Conservation (phyloP, 1,140 invertebrate genomes). For the Ctenoplectra terminalis region DNA sequence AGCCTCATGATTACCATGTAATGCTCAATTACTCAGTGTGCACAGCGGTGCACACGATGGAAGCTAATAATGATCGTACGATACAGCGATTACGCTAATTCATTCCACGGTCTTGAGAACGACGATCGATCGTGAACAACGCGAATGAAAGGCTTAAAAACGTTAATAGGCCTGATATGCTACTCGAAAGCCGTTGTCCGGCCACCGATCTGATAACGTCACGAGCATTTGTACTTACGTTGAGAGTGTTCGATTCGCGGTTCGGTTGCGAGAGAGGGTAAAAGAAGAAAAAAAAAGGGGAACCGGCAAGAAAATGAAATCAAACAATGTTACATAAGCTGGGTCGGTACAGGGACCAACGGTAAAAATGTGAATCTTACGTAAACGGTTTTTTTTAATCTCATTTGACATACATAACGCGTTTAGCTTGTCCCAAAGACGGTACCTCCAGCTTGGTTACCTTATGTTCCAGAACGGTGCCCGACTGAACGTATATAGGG, state of each 20-base stretch:
- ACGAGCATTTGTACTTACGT: no score
- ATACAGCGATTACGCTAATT: slow-evolving; percentile 9
- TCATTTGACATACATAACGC: slow-evolving; percentile 8
- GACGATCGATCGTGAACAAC: not conserved
- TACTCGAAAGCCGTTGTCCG: not conserved
- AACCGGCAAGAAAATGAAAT: not conserved
- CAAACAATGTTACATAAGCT: slow-evolving; percentile 14
- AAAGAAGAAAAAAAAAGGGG: not conserved
- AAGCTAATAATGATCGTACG: not conserved
- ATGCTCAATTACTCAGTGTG: slow-evolving; percentile 17
- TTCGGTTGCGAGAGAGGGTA: not conserved
- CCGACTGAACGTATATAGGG: slow-evolving; percentile 60
- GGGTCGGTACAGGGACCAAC: not conserved
- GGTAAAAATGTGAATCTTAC: slow-evolving; percentile 35
- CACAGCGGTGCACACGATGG: not conserved
- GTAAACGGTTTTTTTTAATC: slow-evolving; percentile 36
- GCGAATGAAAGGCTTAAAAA: not conserved
- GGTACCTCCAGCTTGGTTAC: not conserved
- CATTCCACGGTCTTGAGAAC: not conserved
- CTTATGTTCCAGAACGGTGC: slow-evolving; percentile 36
- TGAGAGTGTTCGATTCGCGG: not conserved
- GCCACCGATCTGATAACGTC: not conserved
- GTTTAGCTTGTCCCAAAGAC: slow-evolving; percentile 31
- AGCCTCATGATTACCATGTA: slow-evolving; percentile 8
- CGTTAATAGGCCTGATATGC: not conserved